Conservation (phyloP, 2,113 vertebrate species). For the Lynx canadensis region DNA sequence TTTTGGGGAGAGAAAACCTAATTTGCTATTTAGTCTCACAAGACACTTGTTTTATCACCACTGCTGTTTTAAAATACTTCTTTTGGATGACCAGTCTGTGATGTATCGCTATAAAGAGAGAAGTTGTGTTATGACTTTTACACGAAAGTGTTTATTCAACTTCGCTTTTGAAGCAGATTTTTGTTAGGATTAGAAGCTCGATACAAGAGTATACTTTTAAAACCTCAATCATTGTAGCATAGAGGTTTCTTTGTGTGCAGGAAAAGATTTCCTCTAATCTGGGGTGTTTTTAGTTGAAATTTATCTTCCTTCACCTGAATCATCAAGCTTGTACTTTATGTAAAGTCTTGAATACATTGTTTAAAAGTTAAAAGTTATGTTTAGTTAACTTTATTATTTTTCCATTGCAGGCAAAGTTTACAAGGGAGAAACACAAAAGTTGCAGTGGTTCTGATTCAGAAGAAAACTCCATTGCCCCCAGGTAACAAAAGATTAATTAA, state of each 20-base stretch:
- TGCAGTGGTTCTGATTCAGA: constrained; percentile 98
- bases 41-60: background rate
- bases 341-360: background rate
- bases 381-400: constrained; percentile 29
- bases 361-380: background rate
- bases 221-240: background rate
- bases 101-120: background rate
- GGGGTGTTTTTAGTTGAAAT: background rate
- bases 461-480: constrained; percentile 98
- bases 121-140: background rate
- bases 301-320: constrained; percentile 1
- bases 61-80: background rate
- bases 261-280: background rate
- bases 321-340: background rate
- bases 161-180: background rate
- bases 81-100: background rate
- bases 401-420: constrained; percentile 92
- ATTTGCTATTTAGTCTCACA: background rate
- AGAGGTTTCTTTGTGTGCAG: background rate
- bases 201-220: background rate
- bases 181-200: background rate
- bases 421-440: constrained; percentile 99
- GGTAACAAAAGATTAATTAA: constrained; percentile 84
- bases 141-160: background rate
- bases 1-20: background rate